Percentiles rank a stretch among this genome's conserved stretches.
Evolutionary conservation across 2,888 invertebrate species (phyloP).

Genomic region (Drosophila dives): DNA sequence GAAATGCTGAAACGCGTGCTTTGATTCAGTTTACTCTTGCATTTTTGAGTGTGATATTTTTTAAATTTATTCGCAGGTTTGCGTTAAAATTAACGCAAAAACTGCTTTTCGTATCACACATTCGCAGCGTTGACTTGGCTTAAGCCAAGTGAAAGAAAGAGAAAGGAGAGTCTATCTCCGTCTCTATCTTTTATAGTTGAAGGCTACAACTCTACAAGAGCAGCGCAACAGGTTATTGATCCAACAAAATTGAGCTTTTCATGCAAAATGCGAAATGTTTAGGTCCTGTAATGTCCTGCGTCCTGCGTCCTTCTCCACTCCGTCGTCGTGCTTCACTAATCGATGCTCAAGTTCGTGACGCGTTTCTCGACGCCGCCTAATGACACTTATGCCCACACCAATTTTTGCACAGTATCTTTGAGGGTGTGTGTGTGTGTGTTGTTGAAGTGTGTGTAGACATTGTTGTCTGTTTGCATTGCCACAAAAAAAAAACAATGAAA

Average conservation of each 20-base stretch:
- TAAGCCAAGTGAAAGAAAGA: not conserved
- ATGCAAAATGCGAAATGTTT: constrained; percentile 45
- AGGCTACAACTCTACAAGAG: constrained; percentile 37
- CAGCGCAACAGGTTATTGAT: constrained; percentile 75
- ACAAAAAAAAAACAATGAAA: constrained; percentile 13
- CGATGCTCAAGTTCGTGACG: constrained; percentile 70
- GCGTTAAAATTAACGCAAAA: constrained; percentile 51
- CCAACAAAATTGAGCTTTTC: constrained; percentile 51
- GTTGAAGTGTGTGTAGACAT: constrained; percentile 39
- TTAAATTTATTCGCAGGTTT: constrained; percentile 46
- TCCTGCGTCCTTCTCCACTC: not conserved
- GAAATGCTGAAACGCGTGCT: constrained; percentile 34
- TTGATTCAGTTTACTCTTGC: not conserved
- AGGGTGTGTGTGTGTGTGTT: not conserved
- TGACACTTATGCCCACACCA: constrained; percentile 56
- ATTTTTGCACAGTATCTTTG: constrained; percentile 19
- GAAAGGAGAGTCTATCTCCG: not conserved
- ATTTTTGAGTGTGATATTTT: constrained; percentile 8
- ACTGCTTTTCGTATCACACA: constrained; percentile 24
- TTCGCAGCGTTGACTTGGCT: constrained; percentile 36
- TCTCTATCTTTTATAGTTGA: constrained; percentile 13
- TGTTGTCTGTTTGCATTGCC: constrained; percentile 67
- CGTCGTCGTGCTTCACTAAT: constrained; percentile 61
- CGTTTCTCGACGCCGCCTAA: constrained; percentile 64
- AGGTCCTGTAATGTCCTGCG: constrained; percentile 24